Evolutionary conservation across 2,113 vertebrate species (phyloP).

Genomic region (Tautogolabrus adspersus): DNA sequence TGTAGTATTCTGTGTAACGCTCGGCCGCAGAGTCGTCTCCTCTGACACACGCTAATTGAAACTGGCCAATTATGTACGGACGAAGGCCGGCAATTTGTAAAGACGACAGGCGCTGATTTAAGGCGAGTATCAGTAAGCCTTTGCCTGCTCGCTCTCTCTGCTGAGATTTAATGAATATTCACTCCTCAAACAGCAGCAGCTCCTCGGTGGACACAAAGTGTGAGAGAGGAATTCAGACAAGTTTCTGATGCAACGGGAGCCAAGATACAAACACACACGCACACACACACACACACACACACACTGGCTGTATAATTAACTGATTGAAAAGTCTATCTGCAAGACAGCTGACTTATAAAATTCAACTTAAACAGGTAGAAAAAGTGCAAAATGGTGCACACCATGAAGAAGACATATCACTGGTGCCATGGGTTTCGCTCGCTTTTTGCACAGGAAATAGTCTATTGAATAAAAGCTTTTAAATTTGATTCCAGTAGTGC

Average conservation of each 20-base stretch:
- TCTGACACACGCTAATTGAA: constrained; percentile 80
- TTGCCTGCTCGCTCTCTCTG: constrained; percentile 30
- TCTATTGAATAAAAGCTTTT: too few relatives aligned
- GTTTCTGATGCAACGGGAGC: constrained; percentile 43
- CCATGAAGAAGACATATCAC: not conserved
- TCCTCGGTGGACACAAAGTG: constrained; percentile 15
- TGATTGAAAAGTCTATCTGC: constrained; percentile 30
- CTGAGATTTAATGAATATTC: constrained; percentile 67
- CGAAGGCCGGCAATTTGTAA: constrained; percentile 70
- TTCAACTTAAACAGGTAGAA: constrained; percentile 9
- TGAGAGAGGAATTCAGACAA: constrained; percentile 33
- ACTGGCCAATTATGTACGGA: constrained; percentile 73
- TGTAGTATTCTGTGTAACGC: constrained; percentile 51
- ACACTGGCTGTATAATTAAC: constrained; percentile 30
- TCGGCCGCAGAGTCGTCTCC: constrained; percentile 40
- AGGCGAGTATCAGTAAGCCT: constrained; percentile 46
- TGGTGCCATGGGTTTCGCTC: too few relatives aligned
- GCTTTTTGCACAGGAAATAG: too few relatives aligned
- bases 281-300: constrained; percentile 15
- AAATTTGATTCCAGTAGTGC: too few relatives aligned
- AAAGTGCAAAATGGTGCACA: too few relatives aligned
- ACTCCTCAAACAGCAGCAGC: constrained; percentile 39
- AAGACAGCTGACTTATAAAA: not conserved
- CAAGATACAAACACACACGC: constrained; percentile 6
- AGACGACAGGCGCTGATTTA: constrained; percentile 69